These are phyloP conservation scores for Leucophenga maculata DNA, from an alignment of 2,888 invertebrate genomes.

Conservation along the genomic window DNA sequence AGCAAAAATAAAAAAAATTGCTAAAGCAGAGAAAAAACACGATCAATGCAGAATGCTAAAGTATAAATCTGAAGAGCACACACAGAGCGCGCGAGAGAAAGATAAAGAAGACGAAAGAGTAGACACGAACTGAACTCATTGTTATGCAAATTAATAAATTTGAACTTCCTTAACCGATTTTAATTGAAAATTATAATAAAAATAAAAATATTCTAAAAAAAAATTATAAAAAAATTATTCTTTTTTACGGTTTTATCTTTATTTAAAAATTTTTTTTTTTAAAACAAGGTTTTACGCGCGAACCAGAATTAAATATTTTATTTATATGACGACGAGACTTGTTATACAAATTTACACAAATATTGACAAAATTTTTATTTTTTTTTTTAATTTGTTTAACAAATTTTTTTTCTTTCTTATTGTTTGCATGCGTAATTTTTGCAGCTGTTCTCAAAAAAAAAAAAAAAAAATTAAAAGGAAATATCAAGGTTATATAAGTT, in stretches of 20 bases:
- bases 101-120: slow-evolving; percentile 11
- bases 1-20: not conserved
- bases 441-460: slow-evolving; percentile 21
- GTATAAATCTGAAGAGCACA: slow-evolving; percentile 37
- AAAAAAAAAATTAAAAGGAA: slow-evolving; percentile 39
- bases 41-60: slow-evolving; percentile 34
- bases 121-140: slow-evolving; percentile 27
- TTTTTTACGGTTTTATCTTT: not conserved
- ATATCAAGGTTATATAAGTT: slow-evolving; percentile 57
- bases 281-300: slow-evolving; percentile 2
- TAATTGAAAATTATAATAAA: slow-evolving; percentile 14
- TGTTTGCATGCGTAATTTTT: not conserved
- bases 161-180: slow-evolving; percentile 46
- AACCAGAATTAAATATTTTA: too few species aligned
- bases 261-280: too few species aligned
- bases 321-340: not conserved
- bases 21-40: slow-evolving; percentile 19
- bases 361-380: too few species aligned
- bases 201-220: slow-evolving; percentile 3
- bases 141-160: slow-evolving; percentile 47
- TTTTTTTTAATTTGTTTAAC: not conserved
- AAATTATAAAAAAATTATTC: not conserved
- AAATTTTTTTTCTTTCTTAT: not conserved
- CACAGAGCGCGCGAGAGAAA: slow-evolving; percentile 9
- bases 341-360: not conserved